Percentiles rank a stretch among this genome's conserved stretches.
These are phyloP conservation scores for Craseonycteris thonglongyai DNA, from an alignment of 2,113 vertebrate species.

Conservation along the genomic window DNA sequence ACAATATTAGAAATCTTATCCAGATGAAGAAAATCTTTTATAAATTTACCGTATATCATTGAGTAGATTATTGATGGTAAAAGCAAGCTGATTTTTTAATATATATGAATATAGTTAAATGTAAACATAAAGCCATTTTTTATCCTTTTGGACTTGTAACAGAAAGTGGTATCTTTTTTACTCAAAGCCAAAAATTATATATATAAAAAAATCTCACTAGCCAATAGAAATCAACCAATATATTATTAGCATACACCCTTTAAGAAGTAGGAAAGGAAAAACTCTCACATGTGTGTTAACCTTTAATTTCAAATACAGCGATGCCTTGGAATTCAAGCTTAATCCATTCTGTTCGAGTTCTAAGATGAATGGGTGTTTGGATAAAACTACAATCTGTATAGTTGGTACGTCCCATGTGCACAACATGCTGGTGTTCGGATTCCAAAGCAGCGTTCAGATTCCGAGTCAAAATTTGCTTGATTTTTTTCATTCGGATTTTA, in stretches of 20 bases:
- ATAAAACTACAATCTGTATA: too few relatives aligned
- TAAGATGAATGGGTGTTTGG: too few relatives aligned
- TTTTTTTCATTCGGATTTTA: too few relatives aligned
- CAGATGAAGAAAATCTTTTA: not conserved
- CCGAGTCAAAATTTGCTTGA: too few relatives aligned
- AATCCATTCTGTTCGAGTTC: too few relatives aligned
- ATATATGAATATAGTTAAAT: not conserved
- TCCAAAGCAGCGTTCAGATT: too few relatives aligned
- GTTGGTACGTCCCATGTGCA: too few relatives aligned
- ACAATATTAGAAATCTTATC: not conserved
- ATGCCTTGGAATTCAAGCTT: too few relatives aligned
- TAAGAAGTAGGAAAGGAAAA: not conserved
- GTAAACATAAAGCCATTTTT: not conserved
- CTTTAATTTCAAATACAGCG: not conserved
- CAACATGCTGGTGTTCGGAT: too few relatives aligned
- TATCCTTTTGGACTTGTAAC: not conserved
- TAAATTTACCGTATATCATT: not conserved
- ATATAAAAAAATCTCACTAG: not conserved
- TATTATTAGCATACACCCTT: not conserved
- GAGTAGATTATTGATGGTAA: not conserved
- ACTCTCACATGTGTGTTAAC: not conserved
- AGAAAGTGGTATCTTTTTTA: not conserved
- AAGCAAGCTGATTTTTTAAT: not conserved
- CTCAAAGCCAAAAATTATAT: not conserved
- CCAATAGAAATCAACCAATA: not conserved